Conservation (phyloP, 2,888 invertebrate species). For the Morpho helenor region DNA sequence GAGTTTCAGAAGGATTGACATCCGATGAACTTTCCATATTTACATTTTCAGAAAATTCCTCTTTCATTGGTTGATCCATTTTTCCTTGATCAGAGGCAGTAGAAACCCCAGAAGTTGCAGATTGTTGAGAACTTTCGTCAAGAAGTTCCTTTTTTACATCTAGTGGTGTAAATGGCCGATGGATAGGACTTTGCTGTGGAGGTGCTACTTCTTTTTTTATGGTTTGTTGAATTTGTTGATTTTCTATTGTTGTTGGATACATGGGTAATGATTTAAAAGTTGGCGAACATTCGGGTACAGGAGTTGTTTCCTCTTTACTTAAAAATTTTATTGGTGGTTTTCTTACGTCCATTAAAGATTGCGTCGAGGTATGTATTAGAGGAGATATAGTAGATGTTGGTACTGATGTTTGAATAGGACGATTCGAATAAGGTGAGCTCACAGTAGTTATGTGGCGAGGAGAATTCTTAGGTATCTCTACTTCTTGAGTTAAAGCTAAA, state of each 20-base stretch:
- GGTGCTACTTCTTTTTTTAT: slow-evolving; percentile 78
- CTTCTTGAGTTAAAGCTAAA: slow-evolving; percentile 57
- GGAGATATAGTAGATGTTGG: slow-evolving; percentile 61
- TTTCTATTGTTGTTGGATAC: slow-evolving; percentile 61
- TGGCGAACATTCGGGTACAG: slow-evolving; percentile 62
- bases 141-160: slow-evolving; percentile 86
- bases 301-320: slow-evolving; percentile 65
- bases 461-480: slow-evolving; percentile 66
- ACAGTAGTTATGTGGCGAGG: slow-evolving; percentile 67
- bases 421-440: slow-evolving; percentile 56
- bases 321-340: slow-evolving; percentile 62
- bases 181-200: slow-evolving; percentile 73
- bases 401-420: slow-evolving; percentile 55
- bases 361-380: slow-evolving; percentile 60
- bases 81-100: slow-evolving; percentile 80
- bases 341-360: slow-evolving; percentile 72
- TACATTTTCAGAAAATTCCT: slow-evolving; percentile 76
- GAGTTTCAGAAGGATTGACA: slow-evolving; percentile 65
- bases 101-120: slow-evolving; percentile 77
- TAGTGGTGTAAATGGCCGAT: slow-evolving; percentile 77
- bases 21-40: slow-evolving; percentile 62
- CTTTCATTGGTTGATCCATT: slow-evolving; percentile 78
- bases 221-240: slow-evolving; percentile 60
- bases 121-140: slow-evolving; percentile 84
- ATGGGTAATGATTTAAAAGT: slow-evolving; percentile 64